These are phyloP conservation scores for Philopotamus ludificatus DNA, from an alignment of 1,140 invertebrate genomes.

Conservation along the genomic window DNA sequence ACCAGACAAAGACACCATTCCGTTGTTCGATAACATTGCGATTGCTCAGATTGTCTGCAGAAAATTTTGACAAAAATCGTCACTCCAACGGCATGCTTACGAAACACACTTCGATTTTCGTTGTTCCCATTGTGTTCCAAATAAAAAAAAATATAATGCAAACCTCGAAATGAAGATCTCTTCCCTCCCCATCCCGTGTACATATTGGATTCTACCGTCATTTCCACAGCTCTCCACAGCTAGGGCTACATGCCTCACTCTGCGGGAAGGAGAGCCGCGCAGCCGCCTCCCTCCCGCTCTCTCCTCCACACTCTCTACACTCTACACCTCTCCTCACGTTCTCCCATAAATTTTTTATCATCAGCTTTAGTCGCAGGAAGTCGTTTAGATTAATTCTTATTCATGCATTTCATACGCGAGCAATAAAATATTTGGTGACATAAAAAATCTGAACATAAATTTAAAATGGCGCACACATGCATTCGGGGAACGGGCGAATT, in stretches of 20 bases:
- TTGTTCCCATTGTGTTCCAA: no score
- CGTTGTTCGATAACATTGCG: no score
- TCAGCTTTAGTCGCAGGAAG: background rate
- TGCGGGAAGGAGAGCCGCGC: background rate
- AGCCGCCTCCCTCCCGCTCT: background rate
- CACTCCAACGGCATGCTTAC: no score
- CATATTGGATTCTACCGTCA: background rate
- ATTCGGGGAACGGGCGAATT: no score
- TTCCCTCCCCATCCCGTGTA: background rate
- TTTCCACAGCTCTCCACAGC: conserved; percentile 1
- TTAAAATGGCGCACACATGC: background rate
- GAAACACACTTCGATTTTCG: no score
- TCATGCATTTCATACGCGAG: no score
- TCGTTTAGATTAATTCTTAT: conserved; percentile 16
- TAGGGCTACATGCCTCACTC: conserved; percentile 13
- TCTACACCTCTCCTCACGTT: conserved; percentile 11
- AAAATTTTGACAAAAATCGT: no score
- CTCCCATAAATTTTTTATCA: conserved; percentile 26
- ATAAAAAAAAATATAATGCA: conserved; percentile 24
- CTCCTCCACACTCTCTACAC: background rate
- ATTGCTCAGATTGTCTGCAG: no score
- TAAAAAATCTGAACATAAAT: no score
- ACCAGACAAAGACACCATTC: no score
- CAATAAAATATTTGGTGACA: no score
- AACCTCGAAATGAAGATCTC: conserved; percentile 14